A percentile compares a stretch with the other conserved stretches of the same genome.
Evolutionary conservation across 1,140 invertebrate genomes (phyloP).

Genomic region (Dinoponera quadriceps): DNA sequence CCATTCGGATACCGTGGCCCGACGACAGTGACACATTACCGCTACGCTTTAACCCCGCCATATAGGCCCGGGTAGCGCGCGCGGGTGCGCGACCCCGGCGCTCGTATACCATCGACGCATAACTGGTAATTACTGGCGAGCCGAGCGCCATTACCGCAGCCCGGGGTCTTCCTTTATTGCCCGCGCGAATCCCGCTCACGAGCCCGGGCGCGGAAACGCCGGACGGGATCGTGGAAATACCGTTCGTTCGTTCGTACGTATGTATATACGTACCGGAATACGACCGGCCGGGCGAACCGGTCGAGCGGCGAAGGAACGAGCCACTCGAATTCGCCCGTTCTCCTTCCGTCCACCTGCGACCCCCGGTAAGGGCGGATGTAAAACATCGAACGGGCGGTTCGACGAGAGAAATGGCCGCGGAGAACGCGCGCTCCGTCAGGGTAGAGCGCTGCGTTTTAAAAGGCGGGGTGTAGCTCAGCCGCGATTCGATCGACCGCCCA

Average conservation of each 20-base stretch:
- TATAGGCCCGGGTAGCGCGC: constrained; percentile 69
- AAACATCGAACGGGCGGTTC: constrained; percentile 59
- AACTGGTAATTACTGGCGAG: constrained; percentile 82
- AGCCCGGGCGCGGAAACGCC: constrained; percentile 55
- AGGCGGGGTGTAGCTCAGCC: constrained; percentile 24
- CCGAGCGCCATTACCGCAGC: constrained; percentile 78
- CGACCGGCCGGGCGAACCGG: constrained; percentile 34
- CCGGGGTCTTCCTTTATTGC: constrained; percentile 80
- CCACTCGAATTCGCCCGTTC: constrained; percentile 36
- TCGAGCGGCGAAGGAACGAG: constrained; percentile 55
- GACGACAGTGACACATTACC: constrained; percentile 84
- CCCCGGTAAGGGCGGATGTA: constrained; percentile 39
- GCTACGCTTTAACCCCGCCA: constrained; percentile 70
- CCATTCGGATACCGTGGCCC: constrained; percentile 77
- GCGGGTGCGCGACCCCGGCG: constrained; percentile 67
- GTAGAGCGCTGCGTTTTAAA: constrained; percentile 24
- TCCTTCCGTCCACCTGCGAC: constrained; percentile 68
- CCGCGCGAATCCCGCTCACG: constrained; percentile 8
- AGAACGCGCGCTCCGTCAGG: not conserved
- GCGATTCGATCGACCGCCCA: constrained; percentile 11
- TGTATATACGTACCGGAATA: constrained; percentile 22
- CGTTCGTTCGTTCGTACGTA: constrained; percentile 56
- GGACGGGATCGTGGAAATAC: constrained; percentile 58
- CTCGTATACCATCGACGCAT: constrained; percentile 81
- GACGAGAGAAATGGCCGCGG: constrained; percentile 14